phyloP scores from a whole-genome alignment of 2,797 vertebrate species.

The Myripristis murdjan region DNA sequence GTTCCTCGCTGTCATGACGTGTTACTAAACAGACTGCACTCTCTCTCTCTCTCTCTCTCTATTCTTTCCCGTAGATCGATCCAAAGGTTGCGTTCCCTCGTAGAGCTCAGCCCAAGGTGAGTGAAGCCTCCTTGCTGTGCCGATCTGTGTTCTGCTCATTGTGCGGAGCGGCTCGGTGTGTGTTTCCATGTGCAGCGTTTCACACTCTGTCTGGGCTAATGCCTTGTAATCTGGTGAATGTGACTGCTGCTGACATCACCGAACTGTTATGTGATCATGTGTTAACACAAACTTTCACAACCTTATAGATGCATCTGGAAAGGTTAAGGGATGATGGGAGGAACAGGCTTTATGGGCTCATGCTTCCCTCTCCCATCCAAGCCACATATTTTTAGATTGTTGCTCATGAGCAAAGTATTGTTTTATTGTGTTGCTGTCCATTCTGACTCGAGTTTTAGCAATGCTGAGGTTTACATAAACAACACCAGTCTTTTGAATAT shows the following conservation, averaged over 20 bases:
- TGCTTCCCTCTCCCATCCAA: not conserved
- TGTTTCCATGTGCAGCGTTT: slow-evolving; percentile 32
- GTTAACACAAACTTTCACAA: slow-evolving; percentile 52
- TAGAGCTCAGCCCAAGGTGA: slow-evolving; percentile 98
- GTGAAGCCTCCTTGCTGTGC: slow-evolving; percentile 52
- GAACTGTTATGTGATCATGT: slow-evolving; percentile 38
- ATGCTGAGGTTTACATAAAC: slow-evolving; percentile 1
- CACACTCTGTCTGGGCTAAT: slow-evolving; percentile 59
- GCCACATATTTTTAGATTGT: no score
- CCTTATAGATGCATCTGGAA: slow-evolving; percentile 20
- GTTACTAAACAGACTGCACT: slow-evolving; percentile 60
- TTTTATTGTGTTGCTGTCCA: slow-evolving; percentile 26
- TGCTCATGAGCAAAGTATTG: slow-evolving; percentile 19
- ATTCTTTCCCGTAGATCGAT: slow-evolving; percentile 91
- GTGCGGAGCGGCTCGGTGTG: slow-evolving; percentile 33
- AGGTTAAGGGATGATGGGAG: not conserved
- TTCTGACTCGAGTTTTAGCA: slow-evolving; percentile 9
- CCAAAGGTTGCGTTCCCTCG: slow-evolving; percentile 99
- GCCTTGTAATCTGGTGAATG: slow-evolving; percentile 67
- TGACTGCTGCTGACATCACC: slow-evolving; percentile 55
- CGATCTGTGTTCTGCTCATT: slow-evolving; percentile 14
- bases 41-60: slow-evolving; percentile 65
- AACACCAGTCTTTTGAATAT: not conserved
- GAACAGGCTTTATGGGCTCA: not conserved
- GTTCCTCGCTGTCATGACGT: slow-evolving; percentile 6